Evolutionary conservation across 1,140 invertebrate genomes (phyloP).

Genomic region (Leptinotarsa texana): DNA sequence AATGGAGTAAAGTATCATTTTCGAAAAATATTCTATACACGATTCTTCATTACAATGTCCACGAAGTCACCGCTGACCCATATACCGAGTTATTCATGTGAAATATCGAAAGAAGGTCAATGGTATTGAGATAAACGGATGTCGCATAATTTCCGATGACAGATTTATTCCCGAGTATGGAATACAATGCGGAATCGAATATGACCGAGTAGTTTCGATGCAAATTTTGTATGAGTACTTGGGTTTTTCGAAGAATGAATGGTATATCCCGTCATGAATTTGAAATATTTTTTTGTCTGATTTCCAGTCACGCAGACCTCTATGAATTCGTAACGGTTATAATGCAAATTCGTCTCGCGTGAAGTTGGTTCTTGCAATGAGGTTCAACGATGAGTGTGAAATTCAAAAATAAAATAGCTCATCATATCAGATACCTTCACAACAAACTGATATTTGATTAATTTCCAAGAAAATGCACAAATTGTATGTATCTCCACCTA

Average conservation of each 20-base stretch:
- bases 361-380: too few relatives aligned
- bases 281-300: background rate
- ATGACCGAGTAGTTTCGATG: background rate
- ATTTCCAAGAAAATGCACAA: too few relatives aligned
- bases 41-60: conserved; percentile 11
- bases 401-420: too few relatives aligned
- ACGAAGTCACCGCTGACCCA: conserved; percentile 18
- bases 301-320: background rate
- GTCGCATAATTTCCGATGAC: conserved; percentile 2
- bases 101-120: conserved; percentile 3
- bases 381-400: too few relatives aligned
- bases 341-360: background rate
- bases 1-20: background rate
- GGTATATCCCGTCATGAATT: background rate
- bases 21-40: conserved; percentile 21
- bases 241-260: background rate
- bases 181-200: background rate
- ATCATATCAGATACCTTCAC: too few relatives aligned
- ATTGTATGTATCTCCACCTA: too few relatives aligned
- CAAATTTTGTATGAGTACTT: background rate
- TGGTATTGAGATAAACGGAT: background rate
- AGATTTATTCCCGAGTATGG: background rate
- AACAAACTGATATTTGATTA: too few relatives aligned
- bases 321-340: background rate
- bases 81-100: conserved; percentile 9